These are phyloP conservation scores for Epiblema foenella DNA, from an alignment of 2,888 invertebrate species.

Conservation along the genomic window DNA sequence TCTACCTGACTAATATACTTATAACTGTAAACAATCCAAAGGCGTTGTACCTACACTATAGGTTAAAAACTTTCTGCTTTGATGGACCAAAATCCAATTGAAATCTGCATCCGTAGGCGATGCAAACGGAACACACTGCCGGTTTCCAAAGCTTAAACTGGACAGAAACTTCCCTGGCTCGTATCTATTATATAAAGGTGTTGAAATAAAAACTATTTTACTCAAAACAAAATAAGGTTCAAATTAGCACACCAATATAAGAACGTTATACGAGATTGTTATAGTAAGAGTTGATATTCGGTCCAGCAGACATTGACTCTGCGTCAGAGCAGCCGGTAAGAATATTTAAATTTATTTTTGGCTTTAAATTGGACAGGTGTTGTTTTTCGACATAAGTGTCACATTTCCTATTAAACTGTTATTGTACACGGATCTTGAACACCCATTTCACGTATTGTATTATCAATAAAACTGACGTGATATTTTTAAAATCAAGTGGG, in stretches of 20 bases:
- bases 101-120: conserved; percentile 20
- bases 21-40: no score
- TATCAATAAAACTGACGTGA: neutral
- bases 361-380: conserved; percentile 19
- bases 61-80: conserved; percentile 1
- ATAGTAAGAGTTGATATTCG: conserved; percentile 10
- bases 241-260: neutral
- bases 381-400: neutral
- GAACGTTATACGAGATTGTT: neutral
- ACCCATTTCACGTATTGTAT: neutral
- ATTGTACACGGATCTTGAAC: neutral
- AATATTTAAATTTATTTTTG: conserved; percentile 28
- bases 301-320: conserved; percentile 22
- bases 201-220: neutral
- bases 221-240: neutral
- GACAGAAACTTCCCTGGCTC: neutral
- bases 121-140: conserved; percentile 2
- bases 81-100: conserved; percentile 22
- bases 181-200: neutral
- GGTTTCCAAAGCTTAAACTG: conserved; percentile 23
- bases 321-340: conserved; percentile 17
- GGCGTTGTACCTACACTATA: no score
- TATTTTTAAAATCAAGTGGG: no score
- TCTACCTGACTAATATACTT: neutral
- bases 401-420: conserved; percentile 2